Conservation (phyloP, 2,888 invertebrate genomes). For the Chromoteleia sp. region DNA sequence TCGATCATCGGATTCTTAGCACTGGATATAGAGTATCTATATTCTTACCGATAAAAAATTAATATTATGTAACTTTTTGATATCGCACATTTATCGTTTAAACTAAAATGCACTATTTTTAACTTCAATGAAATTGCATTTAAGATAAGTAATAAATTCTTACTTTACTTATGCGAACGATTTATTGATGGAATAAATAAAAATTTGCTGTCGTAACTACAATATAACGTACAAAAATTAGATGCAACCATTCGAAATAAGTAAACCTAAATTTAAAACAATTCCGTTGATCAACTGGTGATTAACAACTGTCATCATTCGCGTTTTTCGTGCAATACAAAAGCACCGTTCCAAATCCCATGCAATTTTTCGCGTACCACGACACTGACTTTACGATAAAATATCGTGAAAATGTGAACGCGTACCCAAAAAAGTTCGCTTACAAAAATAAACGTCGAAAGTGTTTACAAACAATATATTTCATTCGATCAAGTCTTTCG, state of each 20-base stretch:
- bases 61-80: too few species aligned
- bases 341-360: slow-evolving; percentile 26
- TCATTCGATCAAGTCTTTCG: not conserved
- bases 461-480: not conserved
- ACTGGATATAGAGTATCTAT: too few species aligned
- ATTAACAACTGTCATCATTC: slow-evolving; percentile 28
- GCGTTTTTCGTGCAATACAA: slow-evolving; percentile 30
- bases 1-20: too few species aligned
- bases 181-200: slow-evolving; percentile 60
- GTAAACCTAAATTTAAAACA: slow-evolving; percentile 40
- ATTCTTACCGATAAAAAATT: too few species aligned
- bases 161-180: slow-evolving; percentile 25
- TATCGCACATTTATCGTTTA: too few species aligned
- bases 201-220: slow-evolving; percentile 23
- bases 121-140: too few species aligned
- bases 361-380: not conserved
- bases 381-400: slow-evolving; percentile 20
- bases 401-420: slow-evolving; percentile 23
- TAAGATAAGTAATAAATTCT: not conserved
- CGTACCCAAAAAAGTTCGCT: slow-evolving; percentile 7
- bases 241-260: slow-evolving; percentile 35
- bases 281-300: slow-evolving; percentile 5
- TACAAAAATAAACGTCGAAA: slow-evolving; percentile 9
- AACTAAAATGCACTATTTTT: too few species aligned
- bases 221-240: slow-evolving; percentile 58